A percentile compares a stretch with the other conserved stretches of the same genome.
phyloP scores from a whole-genome alignment of 2,797 vertebrate species.

The Halcyon leucocephala region DNA sequence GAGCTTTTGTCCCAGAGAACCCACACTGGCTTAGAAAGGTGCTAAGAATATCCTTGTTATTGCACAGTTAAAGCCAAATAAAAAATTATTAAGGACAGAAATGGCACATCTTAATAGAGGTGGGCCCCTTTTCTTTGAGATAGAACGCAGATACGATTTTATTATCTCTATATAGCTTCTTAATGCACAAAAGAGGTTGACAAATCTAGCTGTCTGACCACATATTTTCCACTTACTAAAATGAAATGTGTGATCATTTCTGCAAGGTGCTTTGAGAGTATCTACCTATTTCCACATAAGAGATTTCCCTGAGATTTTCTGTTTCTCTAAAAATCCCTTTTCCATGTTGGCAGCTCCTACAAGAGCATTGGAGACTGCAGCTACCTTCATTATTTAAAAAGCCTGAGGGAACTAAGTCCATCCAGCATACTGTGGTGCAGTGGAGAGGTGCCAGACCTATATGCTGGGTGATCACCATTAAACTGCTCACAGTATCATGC shows the following conservation, averaged over 20 bases:
- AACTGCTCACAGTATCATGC: rapidly evolving
- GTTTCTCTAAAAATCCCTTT: not conserved
- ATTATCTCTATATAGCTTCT: not conserved
- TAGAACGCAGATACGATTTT: not conserved
- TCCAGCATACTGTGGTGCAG: rapidly evolving
- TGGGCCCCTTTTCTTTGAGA: not conserved
- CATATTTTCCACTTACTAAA: constrained; percentile 28
- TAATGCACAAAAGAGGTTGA: not conserved
- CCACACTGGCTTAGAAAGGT: not conserved
- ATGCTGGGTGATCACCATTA: not conserved
- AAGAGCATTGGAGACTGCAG: not conserved
- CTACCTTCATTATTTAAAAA: not conserved
- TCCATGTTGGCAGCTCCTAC: not conserved
- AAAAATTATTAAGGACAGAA: not conserved
- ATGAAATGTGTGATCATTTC: not conserved
- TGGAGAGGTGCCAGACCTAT: not conserved
- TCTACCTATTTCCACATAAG: not conserved
- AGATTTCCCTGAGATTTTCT: constrained; percentile 38
- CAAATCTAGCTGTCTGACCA: not conserved
- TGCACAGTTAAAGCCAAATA: not conserved
- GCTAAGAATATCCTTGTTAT: not conserved
- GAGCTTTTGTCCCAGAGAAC: not conserved
- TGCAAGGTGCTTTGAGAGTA: not conserved
- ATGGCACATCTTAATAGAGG: not conserved
- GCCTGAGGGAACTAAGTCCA: not conserved